phyloP scores from a whole-genome alignment of 2,888 invertebrate genomes.

The Trileptium ribeirensis region DNA sequence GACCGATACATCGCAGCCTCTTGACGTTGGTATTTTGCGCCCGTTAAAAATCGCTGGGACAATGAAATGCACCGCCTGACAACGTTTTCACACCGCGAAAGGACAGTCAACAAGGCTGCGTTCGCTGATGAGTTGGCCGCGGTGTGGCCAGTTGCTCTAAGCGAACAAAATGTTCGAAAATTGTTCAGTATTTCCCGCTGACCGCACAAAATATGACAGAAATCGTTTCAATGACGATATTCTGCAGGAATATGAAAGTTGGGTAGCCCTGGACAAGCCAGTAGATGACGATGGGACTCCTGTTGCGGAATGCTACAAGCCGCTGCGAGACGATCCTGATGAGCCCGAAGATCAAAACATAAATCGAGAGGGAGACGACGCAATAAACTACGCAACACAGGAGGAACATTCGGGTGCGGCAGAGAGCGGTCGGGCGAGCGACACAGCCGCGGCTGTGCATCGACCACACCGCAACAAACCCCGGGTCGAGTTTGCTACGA shows the following conservation, averaged over 20 bases:
- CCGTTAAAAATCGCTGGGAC: neutral
- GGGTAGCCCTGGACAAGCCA: neutral
- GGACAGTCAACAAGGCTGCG: neutral
- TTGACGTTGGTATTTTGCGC: slow-evolving; percentile 5
- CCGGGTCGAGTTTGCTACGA: too few relatives aligned
- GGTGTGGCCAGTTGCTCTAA: neutral
- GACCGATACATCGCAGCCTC: neutral
- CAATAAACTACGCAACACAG: too few relatives aligned
- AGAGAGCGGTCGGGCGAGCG: too few relatives aligned
- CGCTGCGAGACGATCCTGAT: neutral
- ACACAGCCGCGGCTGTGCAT: too few relatives aligned
- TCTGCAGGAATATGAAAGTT: neutral
- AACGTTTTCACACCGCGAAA: neutral
- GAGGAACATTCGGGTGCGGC: too few relatives aligned
- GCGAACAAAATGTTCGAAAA: neutral
- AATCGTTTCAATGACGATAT: neutral
- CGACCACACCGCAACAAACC: too few relatives aligned
- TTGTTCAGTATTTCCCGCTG: neutral
- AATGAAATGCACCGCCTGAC: neutral
- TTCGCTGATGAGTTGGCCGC: neutral
- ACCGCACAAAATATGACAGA: neutral
- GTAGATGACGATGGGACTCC: neutral
- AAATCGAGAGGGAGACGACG: too few relatives aligned
- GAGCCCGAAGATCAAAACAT: too few relatives aligned
- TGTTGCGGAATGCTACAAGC: neutral